A percentile compares a stretch with the other conserved stretches of the same genome.
phyloP scores from a whole-genome alignment of 1,140 invertebrate genomes.

The Mycetomoellerius zeteki region DNA sequence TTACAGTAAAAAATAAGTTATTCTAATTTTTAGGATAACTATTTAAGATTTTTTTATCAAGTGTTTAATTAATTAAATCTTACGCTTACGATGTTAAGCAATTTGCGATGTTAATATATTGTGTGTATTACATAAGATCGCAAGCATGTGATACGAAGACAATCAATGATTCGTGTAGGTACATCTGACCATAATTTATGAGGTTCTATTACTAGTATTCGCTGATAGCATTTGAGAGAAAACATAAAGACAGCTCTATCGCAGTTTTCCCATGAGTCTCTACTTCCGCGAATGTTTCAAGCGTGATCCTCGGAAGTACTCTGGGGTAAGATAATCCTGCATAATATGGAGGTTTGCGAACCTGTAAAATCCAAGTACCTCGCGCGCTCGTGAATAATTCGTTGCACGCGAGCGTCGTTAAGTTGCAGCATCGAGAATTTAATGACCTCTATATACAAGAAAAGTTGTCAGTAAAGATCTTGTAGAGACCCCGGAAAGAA shows the following conservation, averaged over 20 bases:
- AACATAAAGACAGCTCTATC: conserved; percentile 40
- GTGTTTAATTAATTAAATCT: neutral
- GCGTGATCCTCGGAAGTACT: conserved; percentile 43
- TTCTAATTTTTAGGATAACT: neutral
- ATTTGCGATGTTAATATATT: neutral
- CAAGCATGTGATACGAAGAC: neutral
- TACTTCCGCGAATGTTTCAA: conserved; percentile 50
- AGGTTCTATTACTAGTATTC: conserved; percentile 30
- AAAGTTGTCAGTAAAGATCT: conserved; percentile 24
- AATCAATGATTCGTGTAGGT: neutral
- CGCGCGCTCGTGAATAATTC: conserved; percentile 40
- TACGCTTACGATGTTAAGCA: neutral
- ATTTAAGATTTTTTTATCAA: neutral
- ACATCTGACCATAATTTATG: conserved; percentile 25
- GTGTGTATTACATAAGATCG: neutral
- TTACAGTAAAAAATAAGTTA: neutral
- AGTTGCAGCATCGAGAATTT: conserved; percentile 63
- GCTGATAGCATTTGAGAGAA: conserved; percentile 52
- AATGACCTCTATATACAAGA: conserved; percentile 25
- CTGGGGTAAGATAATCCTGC: conserved; percentile 50
- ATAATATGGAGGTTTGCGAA: conserved; percentile 55
- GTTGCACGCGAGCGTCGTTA: conserved; percentile 59
- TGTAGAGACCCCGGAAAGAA: neutral
- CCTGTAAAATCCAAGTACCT: conserved; percentile 60
- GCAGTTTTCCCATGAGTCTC: conserved; percentile 48